A percentile compares a stretch with the other conserved stretches of the same genome.
phyloP scores from a whole-genome alignment of 53 echinoderm and acorn worm genomes.

The Holothuria scabra region DNA sequence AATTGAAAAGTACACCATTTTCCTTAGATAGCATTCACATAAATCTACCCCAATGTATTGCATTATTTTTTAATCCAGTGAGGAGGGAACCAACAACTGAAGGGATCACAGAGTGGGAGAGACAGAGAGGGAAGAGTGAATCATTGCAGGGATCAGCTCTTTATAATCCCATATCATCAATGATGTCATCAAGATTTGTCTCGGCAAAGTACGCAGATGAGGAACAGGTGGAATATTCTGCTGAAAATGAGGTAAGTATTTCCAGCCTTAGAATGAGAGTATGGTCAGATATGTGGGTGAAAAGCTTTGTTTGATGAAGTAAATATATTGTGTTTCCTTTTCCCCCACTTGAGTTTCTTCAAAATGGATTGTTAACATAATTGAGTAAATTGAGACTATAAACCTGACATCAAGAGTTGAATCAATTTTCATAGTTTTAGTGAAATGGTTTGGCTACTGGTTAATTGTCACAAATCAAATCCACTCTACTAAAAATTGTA shows the following conservation, averaged over 20 bases:
- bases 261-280: not conserved
- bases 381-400: too few species aligned
- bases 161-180: slow-evolving; percentile 72
- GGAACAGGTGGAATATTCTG: slow-evolving; percentile 70
- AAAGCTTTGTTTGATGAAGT: not conserved
- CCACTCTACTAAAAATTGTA: too few species aligned
- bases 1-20: too few species aligned
- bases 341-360: too few species aligned
- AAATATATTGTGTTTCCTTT: not conserved
- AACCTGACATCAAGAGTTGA: too few species aligned
- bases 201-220: slow-evolving; percentile 80
- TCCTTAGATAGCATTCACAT: too few species aligned
- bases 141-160: slow-evolving; percentile 73
- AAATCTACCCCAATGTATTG: too few species aligned
- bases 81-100: not conserved
- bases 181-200: slow-evolving; percentile 93
- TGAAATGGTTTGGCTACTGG: too few species aligned
- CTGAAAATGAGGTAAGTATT: slow-evolving; percentile 67
- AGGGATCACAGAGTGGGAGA: slow-evolving; percentile 87
- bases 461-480: too few species aligned
- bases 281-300: not conserved
- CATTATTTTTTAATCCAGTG: not conserved
- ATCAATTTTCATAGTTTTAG: too few species aligned
- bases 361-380: too few species aligned
- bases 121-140: slow-evolving; percentile 79